Conservation (phyloP, 2,113 vertebrate genomes). For the Corythornis cristatus region DNA sequence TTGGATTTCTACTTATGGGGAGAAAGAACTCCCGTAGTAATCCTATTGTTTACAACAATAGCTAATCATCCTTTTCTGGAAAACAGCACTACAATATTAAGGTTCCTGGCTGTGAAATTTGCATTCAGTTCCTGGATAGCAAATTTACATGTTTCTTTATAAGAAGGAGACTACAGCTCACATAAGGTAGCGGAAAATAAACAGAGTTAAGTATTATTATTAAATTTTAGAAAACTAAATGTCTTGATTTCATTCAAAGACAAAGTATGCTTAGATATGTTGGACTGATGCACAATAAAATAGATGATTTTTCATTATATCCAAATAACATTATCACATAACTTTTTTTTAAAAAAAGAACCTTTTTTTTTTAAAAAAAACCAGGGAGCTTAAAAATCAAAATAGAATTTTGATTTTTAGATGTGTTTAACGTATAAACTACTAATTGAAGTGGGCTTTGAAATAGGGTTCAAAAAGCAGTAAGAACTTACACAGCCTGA, state of each 20-base stretch:
- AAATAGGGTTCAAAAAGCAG: neutral
- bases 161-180: constrained; percentile 24
- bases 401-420: neutral
- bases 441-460: neutral
- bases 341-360: too few species aligned
- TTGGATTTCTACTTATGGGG: neutral
- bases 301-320: neutral
- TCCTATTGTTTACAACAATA: constrained; percentile 16
- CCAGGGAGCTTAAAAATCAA: neutral
- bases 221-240: neutral
- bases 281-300: neutral
- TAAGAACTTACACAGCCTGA: neutral
- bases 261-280: neutral
- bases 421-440: neutral
- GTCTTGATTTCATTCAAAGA: neutral
- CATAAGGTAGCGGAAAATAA: neutral
- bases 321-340: neutral
- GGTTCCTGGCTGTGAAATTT: neutral
- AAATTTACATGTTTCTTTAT: neutral
- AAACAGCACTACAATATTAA: neutral
- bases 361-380: neutral
- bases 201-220: neutral
- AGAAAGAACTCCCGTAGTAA: neutral
- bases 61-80: neutral
- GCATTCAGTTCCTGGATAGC: neutral